Percentiles rank a stretch among this genome's conserved stretches.
Conservation (phyloP, 1,140 invertebrate species). For the Magallana angulata region DNA sequence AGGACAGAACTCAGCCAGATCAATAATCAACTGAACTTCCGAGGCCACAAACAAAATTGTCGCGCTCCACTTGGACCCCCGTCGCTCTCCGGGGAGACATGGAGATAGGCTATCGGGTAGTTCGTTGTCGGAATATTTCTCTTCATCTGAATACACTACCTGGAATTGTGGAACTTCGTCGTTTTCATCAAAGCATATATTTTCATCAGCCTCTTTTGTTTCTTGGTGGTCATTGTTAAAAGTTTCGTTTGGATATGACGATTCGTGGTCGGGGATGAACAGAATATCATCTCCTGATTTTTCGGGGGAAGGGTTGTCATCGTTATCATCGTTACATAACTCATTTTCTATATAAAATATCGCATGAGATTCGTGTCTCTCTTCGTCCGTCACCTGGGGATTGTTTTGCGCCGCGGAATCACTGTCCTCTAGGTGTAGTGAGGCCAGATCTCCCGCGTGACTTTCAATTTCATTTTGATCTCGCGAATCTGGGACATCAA, state of each 20-base stretch:
- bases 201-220: neutral
- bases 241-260: neutral
- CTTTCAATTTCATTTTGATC: slow-evolving; percentile 28
- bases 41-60: slow-evolving; percentile 59
- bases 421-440: slow-evolving; percentile 22
- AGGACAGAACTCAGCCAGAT: slow-evolving; percentile 57
- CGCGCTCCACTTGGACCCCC: slow-evolving; percentile 56
- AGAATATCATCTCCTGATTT: too few relatives aligned
- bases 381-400: neutral
- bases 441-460: slow-evolving; percentile 11
- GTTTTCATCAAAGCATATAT: neutral
- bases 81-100: slow-evolving; percentile 18
- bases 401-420: neutral
- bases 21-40: slow-evolving; percentile 54
- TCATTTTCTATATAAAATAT: neutral
- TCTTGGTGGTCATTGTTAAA: neutral
- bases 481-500: neutral
- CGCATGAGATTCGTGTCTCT: neutral
- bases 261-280: neutral
- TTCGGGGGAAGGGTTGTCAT: neutral
- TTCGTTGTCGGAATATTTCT: slow-evolving; percentile 26
- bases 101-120: slow-evolving; percentile 28
- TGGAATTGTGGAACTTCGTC: neutral
- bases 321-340: neutral
- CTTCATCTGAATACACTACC: slow-evolving; percentile 14